Evolutionary conservation across 2,888 invertebrate genomes (phyloP).

Genomic region (Melanostoma mellinum): DNA sequence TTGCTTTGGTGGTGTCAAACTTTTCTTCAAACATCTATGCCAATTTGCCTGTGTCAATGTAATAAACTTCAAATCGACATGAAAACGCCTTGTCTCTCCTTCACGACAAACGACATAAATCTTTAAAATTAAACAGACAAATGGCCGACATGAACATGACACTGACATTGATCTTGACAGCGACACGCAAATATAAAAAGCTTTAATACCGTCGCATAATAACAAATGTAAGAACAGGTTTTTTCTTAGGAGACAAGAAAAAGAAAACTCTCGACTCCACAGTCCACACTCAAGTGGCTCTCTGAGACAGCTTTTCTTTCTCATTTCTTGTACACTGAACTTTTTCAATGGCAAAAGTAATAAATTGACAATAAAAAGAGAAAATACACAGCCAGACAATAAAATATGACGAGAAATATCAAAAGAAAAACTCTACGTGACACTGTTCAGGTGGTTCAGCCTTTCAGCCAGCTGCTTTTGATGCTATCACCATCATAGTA

Average conservation of each 20-base stretch:
- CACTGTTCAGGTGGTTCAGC: constrained; percentile 40
- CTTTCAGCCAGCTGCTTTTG: too few species aligned
- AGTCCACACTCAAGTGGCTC: constrained; percentile 5
- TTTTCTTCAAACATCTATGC: too few species aligned
- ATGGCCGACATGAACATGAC: constrained; percentile 12
- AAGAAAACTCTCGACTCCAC: constrained; percentile 10
- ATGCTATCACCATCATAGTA: too few species aligned
- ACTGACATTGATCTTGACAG: constrained; percentile 49
- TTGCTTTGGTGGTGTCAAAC: too few species aligned
- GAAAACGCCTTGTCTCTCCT: too few species aligned
- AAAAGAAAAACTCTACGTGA: constrained; percentile 42
- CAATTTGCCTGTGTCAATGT: too few species aligned
- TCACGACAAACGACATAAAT: not conserved
- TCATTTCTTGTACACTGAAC: not conserved
- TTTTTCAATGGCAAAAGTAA: not conserved
- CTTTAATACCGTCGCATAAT: not conserved
- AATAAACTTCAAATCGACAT: too few species aligned
- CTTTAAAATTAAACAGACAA: constrained; percentile 13
- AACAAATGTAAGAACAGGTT: too few species aligned
- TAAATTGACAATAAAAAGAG: constrained; percentile 38
- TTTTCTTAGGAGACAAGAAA: not conserved
- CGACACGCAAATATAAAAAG: not conserved
- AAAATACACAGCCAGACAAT: constrained; percentile 37
- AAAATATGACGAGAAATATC: constrained; percentile 12
- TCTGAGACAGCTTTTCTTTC: constrained; percentile 30